Evolutionary conservation across 2,113 vertebrate species (phyloP), one percentile per base, ranked within the genome.

Genomic region (Ascaphus truei): DNA sequence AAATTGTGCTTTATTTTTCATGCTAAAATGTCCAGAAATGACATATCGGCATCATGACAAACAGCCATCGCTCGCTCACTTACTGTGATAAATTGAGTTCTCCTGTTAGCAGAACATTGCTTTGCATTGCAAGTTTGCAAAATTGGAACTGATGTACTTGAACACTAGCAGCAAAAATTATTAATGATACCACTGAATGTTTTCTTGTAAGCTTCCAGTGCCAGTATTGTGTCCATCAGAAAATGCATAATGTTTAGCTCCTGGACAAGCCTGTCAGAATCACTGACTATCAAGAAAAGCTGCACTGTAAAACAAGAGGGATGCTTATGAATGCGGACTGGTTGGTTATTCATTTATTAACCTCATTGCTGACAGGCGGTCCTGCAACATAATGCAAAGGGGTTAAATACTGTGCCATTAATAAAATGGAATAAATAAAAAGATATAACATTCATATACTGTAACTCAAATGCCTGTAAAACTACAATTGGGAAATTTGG

Each of bases 231-330:
- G 80, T 81, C 77, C 75, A 77, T 82, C 81, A 77, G 79, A 72
- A 86, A 84, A 84, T 80, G 73, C 74, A 80, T 80, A 82, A 81
- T 74, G 82, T 83, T 84, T 74, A 76, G 84, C 83, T 81, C 78
- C 77, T 77, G 83, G 80, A 82, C 79, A 82, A 82, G 82, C 79
- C 81, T 82, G 81, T 84, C 84, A 84, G 68, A 80, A 81, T 80
- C 81, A 82, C 81, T 84, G 79, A 81, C 80, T 84, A 79, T 73
- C 16, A 36, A 18, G 27, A n/a, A 57, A 22, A 18, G 31, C 31
- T 20, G 30, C 9, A 36, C 4, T 13, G 27, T 1, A 31, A 45
- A 20, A 7, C 20, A 13, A 45, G n/a, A 45, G 9, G 41, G 10
- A 13, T 13, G 5, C n/a, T 3, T 18, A 7, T 20, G 5, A 45